Conservation (phyloP, 2,113 vertebrate genomes). For the Microcebus murinus region DNA sequence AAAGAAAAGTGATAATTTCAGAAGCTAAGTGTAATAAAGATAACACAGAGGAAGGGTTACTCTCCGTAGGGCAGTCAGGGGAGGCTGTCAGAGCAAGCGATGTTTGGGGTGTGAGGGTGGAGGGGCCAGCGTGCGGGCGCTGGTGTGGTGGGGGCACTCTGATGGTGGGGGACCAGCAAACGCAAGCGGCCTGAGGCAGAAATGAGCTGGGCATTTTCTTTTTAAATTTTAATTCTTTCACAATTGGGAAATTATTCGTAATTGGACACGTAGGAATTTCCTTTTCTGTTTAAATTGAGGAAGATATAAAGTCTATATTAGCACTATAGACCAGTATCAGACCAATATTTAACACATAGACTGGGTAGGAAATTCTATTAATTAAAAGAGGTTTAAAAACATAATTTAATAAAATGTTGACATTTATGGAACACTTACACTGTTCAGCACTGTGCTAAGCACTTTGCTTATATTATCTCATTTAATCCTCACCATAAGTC, state of each 20-base stretch:
- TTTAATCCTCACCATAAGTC: background rate
- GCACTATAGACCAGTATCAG: background rate
- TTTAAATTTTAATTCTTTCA: constrained; percentile 9
- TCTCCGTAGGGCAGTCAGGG: background rate
- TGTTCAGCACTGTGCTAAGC: background rate
- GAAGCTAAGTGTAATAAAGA: background rate
- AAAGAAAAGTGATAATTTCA: background rate
- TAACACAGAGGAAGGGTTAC: background rate
- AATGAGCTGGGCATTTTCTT: constrained; percentile 14
- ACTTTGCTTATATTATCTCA: background rate
- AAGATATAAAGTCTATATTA: background rate
- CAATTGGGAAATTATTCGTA: background rate
- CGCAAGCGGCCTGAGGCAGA: background rate
- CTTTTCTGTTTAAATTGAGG: background rate
- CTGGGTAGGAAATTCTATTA: background rate
- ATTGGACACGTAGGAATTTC: background rate
- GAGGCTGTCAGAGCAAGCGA: background rate
- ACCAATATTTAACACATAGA: background rate
- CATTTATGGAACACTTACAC: background rate
- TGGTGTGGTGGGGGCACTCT: background rate
- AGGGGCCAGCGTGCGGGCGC: background rate
- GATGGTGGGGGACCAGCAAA: background rate
- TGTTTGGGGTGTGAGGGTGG: background rate
- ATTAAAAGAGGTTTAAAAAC: background rate
- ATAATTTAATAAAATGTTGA: constrained; percentile 7